Evolutionary conservation across 2,113 vertebrate species (phyloP).

Genomic region (Pelvicachromis taeniatus): DNA sequence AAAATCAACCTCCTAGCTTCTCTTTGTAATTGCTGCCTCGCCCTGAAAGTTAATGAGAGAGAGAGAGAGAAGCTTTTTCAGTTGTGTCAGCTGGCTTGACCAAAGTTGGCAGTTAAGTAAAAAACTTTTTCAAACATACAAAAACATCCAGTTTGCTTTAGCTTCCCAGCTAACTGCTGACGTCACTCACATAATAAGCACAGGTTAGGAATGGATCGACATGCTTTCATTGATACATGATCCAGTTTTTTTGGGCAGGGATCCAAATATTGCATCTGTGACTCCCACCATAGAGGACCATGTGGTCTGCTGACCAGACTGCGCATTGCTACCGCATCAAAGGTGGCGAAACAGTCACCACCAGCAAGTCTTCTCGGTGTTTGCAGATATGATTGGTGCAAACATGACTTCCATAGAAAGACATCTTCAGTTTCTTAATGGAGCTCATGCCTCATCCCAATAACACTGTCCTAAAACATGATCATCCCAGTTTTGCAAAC

Average conservation of each 20-base stretch:
- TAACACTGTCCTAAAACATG: not conserved
- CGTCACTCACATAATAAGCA: rapidly evolving
- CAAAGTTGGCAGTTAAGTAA: not conserved
- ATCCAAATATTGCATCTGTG: not conserved
- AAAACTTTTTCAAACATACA: not conserved
- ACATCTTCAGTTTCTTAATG: not conserved
- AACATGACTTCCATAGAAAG: not conserved
- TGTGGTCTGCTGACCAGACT: not conserved
- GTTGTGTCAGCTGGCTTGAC: not conserved
- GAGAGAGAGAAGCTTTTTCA: rapidly evolving
- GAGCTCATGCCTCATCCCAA: not conserved
- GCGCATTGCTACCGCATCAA: not conserved
- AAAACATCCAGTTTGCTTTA: too few relatives aligned
- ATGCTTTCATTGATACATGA: not conserved
- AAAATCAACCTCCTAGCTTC: not conserved
- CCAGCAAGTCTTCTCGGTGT: not conserved
- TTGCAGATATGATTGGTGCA: not conserved
- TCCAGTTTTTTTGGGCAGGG: not conserved
- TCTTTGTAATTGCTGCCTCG: not conserved
- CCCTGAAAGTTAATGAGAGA: not conserved
- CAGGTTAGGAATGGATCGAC: not conserved
- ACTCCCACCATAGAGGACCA: not conserved
- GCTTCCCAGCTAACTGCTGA: not conserved
- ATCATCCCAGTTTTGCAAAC: not conserved
- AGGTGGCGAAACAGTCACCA: not conserved